Conservation (phyloP, 1,140 invertebrate species). For the Goniozus legneri region DNA sequence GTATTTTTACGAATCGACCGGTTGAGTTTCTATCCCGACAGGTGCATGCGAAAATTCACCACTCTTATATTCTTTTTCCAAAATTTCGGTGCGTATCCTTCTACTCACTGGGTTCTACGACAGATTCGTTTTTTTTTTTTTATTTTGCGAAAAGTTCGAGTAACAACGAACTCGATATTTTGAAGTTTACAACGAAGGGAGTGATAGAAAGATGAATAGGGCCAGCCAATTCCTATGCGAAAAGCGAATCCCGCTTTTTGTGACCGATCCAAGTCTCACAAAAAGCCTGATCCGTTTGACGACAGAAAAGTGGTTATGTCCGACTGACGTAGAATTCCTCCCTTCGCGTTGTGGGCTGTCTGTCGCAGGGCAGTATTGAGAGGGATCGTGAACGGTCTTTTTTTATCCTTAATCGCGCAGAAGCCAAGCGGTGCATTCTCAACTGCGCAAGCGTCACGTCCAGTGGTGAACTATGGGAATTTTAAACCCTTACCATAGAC, state of each 20-base stretch:
- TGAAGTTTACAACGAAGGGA: too few relatives aligned
- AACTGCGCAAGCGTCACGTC: too few relatives aligned
- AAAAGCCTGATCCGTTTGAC: slow-evolving; percentile 56
- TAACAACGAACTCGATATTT: too few relatives aligned
- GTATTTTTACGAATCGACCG: slow-evolving; percentile 21
- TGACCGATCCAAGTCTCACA: slow-evolving; percentile 55
- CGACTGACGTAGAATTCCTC: slow-evolving; percentile 33
- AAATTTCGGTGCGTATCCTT: slow-evolving; percentile 25
- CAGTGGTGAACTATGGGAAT: too few relatives aligned
- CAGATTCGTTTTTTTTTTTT: too few relatives aligned
- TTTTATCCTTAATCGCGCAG: too few relatives aligned
- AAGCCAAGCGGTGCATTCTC: slow-evolving; percentile 1
- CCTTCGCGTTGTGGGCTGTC: slow-evolving; percentile 12
- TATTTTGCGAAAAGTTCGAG: too few relatives aligned
- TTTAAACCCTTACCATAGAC: too few relatives aligned
- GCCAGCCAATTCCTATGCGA: slow-evolving; percentile 53
- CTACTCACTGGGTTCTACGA: too few relatives aligned
- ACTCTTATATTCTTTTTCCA: slow-evolving; percentile 30
- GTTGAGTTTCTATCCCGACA: too few relatives aligned
- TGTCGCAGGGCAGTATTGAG: background rate
- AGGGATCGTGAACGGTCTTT: too few relatives aligned
- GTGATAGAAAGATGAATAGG: too few relatives aligned
- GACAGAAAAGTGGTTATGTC: slow-evolving; percentile 49
- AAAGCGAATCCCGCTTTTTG: slow-evolving; percentile 57
- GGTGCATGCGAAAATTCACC: slow-evolving; percentile 11